Percentiles rank a stretch among this genome's conserved stretches.
phyloP scores from a whole-genome alignment of 2,888 invertebrate species.

The Thyatira batis region DNA sequence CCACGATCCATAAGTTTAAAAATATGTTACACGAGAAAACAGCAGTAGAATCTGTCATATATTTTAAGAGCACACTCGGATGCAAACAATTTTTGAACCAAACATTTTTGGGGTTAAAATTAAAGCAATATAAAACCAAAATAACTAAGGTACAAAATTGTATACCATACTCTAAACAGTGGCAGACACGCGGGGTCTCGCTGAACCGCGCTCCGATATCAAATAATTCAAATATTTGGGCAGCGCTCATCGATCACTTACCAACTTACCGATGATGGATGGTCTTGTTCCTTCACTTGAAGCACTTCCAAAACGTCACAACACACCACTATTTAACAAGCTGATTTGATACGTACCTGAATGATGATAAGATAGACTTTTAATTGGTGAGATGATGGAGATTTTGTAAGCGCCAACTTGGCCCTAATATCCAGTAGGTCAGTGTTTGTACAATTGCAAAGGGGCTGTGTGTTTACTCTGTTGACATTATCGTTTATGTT shows the following conservation, averaged over 20 bases:
- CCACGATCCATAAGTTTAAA: too few species aligned
- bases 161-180: neutral
- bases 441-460: constrained; percentile 70
- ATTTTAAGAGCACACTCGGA: too few species aligned
- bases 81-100: too few species aligned
- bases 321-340: neutral
- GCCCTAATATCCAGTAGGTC: constrained; percentile 63
- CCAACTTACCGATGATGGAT: constrained; percentile 65
- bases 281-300: constrained; percentile 46
- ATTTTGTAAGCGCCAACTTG: constrained; percentile 41
- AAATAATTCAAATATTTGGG: constrained; percentile 79
- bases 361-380: constrained; percentile 14
- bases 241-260: constrained; percentile 77
- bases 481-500: constrained; percentile 76
- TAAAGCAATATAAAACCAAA: neutral
- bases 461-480: constrained; percentile 62
- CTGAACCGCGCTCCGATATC: constrained; percentile 48
- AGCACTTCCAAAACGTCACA: constrained; percentile 27
- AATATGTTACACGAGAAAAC: too few species aligned
- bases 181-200: neutral
- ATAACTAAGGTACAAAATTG: neutral
- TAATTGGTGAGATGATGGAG: constrained; percentile 24
- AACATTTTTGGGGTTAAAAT: too few species aligned
- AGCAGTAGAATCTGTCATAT: too few species aligned
- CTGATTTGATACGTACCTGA: constrained; percentile 9